These are phyloP conservation scores for Chionomys nivalis DNA, from an alignment of 2,113 vertebrate species.

Conservation along the genomic window DNA sequence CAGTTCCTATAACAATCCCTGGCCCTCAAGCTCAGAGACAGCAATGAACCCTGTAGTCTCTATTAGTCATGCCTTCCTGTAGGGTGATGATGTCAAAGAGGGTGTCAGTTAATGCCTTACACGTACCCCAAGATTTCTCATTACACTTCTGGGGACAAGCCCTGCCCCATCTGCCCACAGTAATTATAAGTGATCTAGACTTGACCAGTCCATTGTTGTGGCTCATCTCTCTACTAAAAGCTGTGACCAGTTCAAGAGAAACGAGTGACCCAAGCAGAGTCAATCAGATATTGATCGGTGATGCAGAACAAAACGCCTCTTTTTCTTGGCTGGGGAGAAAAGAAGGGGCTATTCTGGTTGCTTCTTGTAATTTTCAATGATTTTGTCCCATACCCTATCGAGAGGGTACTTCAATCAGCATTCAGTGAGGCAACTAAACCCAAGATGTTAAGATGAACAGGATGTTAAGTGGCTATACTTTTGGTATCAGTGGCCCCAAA, in stretches of 20 bases:
- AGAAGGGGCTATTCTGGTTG: too few species aligned
- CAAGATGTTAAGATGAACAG: neutral
- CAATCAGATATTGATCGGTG: neutral
- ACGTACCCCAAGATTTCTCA: neutral
- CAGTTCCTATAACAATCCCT: neutral
- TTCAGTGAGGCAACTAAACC: neutral
- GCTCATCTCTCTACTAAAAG: neutral
- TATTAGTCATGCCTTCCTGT: neutral
- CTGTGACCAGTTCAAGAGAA: neutral
- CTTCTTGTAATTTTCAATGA: neutral
- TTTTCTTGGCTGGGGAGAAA: neutral
- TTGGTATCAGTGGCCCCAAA: neutral
- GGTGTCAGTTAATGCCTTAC: neutral
- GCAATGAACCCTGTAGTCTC: neutral
- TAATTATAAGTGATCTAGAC: neutral
- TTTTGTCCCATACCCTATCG: neutral
- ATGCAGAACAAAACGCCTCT: neutral
- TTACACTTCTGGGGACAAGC: neutral
- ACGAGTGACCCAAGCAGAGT: neutral
- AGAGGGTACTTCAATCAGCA: neutral
- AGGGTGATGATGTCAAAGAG: neutral
- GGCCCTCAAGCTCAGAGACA: neutral
- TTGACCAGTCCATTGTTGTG: neutral
- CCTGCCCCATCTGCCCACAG: neutral
- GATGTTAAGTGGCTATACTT: neutral